Conservation (phyloP, 1,140 invertebrate genomes). For the Drosophila obscura region DNA sequence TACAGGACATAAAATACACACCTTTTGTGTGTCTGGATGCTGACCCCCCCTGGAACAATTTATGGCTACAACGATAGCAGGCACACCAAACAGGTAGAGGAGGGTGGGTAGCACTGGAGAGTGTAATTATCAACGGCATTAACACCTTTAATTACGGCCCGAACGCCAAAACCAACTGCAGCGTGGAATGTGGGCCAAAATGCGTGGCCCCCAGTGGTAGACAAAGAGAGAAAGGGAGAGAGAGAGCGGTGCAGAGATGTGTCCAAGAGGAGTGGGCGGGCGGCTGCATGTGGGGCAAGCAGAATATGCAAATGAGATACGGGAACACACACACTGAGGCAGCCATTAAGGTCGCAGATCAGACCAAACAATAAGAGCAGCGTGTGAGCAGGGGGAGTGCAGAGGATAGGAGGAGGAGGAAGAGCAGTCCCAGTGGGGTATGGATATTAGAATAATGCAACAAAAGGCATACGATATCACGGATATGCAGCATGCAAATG, state of each 20-base stretch:
- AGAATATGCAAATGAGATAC: constrained; percentile 42
- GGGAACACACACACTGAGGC: constrained; percentile 16
- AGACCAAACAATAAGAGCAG: constrained; percentile 54
- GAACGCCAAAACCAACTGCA: constrained; percentile 46
- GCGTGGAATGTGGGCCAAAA: constrained; percentile 66
- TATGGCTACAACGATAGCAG: constrained; percentile 67
- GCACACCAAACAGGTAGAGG: not conserved
- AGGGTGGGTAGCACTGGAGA: constrained; percentile 15
- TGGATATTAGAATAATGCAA: constrained; percentile 76
- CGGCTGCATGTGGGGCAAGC: constrained; percentile 23
- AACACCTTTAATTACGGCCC: constrained; percentile 76
- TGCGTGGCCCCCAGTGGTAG: not conserved
- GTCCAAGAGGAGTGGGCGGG: not conserved
- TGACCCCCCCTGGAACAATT: constrained; percentile 53
- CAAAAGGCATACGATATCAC: constrained; percentile 47
- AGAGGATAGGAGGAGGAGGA: not conserved
- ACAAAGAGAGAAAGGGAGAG: not conserved
- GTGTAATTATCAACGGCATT: constrained; percentile 77
- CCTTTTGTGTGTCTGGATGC: constrained; percentile 39
- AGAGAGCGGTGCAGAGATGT: too few relatives aligned
- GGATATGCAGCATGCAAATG: constrained; percentile 58
- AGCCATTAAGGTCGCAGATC: constrained; percentile 60
- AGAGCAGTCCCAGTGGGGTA: constrained; percentile 18
- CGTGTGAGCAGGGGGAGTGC: constrained; percentile 8
- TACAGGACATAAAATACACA: constrained; percentile 68